A percentile compares a stretch with the other conserved stretches of the same genome.
Conservation (phyloP, 1,140 invertebrate species). For the Listronotus oregonensis region DNA sequence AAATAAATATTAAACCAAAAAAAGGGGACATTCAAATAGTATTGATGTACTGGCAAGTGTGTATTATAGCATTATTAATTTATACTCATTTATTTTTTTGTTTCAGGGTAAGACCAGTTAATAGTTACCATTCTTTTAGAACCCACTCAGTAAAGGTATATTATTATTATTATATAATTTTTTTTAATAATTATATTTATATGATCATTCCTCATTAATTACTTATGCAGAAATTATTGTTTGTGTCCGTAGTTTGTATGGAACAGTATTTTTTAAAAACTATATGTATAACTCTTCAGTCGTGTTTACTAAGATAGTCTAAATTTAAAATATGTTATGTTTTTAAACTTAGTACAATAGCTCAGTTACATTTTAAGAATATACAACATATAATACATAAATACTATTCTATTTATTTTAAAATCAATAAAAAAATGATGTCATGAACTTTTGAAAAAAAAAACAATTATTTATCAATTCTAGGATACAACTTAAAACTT, state of each 20-base stretch:
- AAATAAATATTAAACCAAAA: too few relatives aligned
- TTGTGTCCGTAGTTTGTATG: slow-evolving; percentile 4
- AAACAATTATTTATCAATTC: too few relatives aligned
- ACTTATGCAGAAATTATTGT: not conserved
- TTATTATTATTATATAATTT: slow-evolving; percentile 1
- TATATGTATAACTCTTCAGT: not conserved
- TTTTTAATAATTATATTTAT: slow-evolving; percentile 17
- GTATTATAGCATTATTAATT: too few relatives aligned
- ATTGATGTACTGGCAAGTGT: too few relatives aligned
- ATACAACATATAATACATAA: not conserved
- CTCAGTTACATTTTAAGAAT: not conserved
- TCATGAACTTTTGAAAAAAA: too few relatives aligned
- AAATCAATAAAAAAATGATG: too few relatives aligned
- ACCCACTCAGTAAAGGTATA: not conserved
- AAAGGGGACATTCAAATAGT: too few relatives aligned
- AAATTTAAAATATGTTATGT: not conserved
- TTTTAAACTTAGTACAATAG: not conserved
- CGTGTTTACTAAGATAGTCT: too few relatives aligned
- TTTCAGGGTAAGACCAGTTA: slow-evolving; percentile 21
- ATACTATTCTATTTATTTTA: too few relatives aligned
- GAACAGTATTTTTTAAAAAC: slow-evolving; percentile 12
- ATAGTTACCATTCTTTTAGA: slow-evolving; percentile 6
- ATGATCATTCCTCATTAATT: slow-evolving; percentile 16
- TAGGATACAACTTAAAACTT: too few relatives aligned
- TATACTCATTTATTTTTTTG: too few relatives aligned